Percentiles rank a stretch among this genome's conserved stretches.
phyloP scores from a whole-genome alignment of 2,113 vertebrate genomes.

The Arizona elegans region DNA sequence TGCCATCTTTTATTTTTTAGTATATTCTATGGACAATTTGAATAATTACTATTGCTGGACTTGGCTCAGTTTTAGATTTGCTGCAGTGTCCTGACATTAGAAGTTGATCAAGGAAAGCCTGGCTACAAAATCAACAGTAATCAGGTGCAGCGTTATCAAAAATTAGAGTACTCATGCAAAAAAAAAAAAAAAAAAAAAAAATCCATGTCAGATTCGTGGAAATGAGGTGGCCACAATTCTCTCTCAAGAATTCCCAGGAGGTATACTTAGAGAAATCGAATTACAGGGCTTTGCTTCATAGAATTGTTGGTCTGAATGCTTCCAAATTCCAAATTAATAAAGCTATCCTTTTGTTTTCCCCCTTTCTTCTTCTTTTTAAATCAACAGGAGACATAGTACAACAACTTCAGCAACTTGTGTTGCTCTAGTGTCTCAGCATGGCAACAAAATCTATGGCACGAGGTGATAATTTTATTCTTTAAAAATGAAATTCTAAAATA shows the following conservation, averaged over 20 bases:
- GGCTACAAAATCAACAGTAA: not conserved
- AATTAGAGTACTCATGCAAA: not conserved
- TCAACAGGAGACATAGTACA: not conserved
- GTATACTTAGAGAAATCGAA: not conserved
- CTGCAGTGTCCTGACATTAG: not conserved
- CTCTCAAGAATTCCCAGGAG: not conserved
- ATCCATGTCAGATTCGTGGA: not conserved
- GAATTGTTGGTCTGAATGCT: not conserved
- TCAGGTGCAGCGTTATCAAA: not conserved
- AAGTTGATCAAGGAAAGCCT: not conserved
- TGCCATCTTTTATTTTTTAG: not conserved
- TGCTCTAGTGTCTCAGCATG: not conserved
- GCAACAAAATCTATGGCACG: not conserved
- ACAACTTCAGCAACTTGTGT: not conserved
- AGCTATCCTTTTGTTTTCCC: not conserved
- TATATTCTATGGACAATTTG: not conserved
- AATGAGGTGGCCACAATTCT: not conserved
- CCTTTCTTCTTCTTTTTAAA: not conserved
- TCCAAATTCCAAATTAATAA: not conserved
- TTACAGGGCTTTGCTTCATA: not conserved
- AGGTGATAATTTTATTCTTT: slow-evolving; percentile 22
- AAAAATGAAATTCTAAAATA: slow-evolving; percentile 41
- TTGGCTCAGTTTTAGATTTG: not conserved
- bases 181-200: not conserved
- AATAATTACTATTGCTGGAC: not conserved